A percentile compares a stretch with the other conserved stretches of the same genome.
Conservation (phyloP, 1,140 invertebrate species). For the Drosophila takahashii region DNA sequence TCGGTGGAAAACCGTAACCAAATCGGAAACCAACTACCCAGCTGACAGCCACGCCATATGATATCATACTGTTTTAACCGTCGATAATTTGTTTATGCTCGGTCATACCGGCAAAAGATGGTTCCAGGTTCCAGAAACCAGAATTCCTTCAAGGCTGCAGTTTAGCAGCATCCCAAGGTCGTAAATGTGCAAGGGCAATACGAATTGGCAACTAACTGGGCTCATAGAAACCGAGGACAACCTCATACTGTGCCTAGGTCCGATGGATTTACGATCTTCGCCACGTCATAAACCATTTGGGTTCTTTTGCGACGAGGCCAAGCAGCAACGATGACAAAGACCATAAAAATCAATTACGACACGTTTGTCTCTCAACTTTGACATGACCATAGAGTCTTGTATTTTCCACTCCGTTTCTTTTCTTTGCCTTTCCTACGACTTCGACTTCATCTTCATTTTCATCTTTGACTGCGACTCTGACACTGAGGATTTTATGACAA, state of each 20-base stretch:
- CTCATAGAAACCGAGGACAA: conserved; percentile 22
- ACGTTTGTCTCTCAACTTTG: conserved; percentile 78
- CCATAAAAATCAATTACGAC: conserved; percentile 83
- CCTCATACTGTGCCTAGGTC: conserved; percentile 15
- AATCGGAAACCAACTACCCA: conserved; percentile 33
- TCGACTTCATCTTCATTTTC: conserved; percentile 25
- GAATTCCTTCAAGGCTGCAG: conserved; percentile 54
- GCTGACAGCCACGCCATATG: conserved; percentile 59
- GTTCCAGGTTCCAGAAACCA: conserved; percentile 23
- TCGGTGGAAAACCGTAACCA: conserved; percentile 24
- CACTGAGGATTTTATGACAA: conserved; percentile 81
- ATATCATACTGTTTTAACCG: conserved; percentile 66
- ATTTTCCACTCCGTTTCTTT: neutral
- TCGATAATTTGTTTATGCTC: conserved; percentile 76
- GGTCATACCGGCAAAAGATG: conserved; percentile 48
- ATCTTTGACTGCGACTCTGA: conserved; percentile 39
- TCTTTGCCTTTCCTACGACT: neutral
- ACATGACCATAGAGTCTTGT: conserved; percentile 51
- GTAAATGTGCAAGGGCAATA: conserved; percentile 53
- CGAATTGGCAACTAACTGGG: conserved; percentile 72
- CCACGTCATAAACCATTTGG: conserved; percentile 46
- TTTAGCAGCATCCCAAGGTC: conserved; percentile 54
- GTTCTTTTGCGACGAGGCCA: conserved; percentile 43
- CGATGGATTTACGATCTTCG: conserved; percentile 70
- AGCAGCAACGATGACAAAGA: conserved; percentile 73